Evolutionary conservation across 2,797 vertebrate genomes (phyloP).

Genomic region (Rousettus madagascariensis): DNA sequence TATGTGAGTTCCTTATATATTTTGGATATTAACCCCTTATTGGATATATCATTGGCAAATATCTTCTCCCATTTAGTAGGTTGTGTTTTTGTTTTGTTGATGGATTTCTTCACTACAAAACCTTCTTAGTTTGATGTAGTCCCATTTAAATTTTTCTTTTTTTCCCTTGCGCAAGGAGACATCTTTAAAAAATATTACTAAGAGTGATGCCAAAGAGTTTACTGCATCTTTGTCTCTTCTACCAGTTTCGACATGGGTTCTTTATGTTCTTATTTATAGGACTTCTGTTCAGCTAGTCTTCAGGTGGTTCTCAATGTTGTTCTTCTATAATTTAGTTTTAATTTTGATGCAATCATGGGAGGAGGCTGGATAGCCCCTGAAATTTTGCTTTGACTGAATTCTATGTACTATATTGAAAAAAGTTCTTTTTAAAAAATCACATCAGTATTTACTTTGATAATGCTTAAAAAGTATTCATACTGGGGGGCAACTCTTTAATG

Average conservation of each 20-base stretch:
- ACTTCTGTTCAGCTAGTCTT: neutral
- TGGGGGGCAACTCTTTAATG: neutral
- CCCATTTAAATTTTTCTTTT: neutral
- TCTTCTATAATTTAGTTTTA: neutral
- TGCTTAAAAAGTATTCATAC: neutral
- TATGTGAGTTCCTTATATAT: neutral
- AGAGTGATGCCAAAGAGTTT: no score
- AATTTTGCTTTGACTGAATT: slow-evolving; percentile 7
- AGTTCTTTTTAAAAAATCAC: neutral
- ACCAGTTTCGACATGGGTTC: neutral
- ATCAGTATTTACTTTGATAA: slow-evolving; percentile 12
- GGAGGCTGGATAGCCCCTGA: neutral
- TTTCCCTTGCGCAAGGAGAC: no score
- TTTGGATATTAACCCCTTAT: neutral
- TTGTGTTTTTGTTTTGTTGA: neutral
- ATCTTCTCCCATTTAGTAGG: neutral
- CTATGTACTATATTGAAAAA: neutral
- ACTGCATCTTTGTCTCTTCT: neutral
- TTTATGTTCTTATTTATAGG: neutral
- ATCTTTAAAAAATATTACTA: no score
- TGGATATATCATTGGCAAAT: neutral
- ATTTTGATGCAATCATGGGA: neutral
- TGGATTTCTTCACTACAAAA: neutral
- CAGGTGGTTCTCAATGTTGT: neutral
- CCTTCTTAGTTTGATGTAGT: neutral